Percentiles rank a stretch among this genome's conserved stretches.
Conservation (phyloP, 2,888 invertebrate genomes). For the Protophormia terraenovae region DNA sequence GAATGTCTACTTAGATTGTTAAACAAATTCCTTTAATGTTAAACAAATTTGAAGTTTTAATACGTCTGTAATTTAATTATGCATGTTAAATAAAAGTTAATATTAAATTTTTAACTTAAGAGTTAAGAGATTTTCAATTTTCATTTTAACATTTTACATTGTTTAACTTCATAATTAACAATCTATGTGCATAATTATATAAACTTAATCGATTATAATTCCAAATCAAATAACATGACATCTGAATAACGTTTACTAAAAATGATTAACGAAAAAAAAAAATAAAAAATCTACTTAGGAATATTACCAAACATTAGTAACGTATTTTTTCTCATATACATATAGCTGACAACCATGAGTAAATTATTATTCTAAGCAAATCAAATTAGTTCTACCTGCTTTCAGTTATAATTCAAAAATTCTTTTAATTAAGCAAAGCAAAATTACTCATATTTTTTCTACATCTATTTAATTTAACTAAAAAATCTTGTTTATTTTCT, state of each 20-base stretch:
- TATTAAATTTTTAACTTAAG: too few species aligned
- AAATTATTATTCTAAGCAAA: not conserved
- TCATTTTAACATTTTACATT: too few species aligned
- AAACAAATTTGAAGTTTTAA: too few species aligned
- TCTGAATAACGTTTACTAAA: not conserved
- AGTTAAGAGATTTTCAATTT: too few species aligned
- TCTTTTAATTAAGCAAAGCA: not conserved
- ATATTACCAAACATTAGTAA: not conserved
- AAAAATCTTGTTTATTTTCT: conserved; percentile 26
- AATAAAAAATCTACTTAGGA: too few species aligned
- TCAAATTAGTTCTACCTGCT: conserved; percentile 14
- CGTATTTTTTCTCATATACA: not conserved
- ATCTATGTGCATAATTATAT: not conserved
- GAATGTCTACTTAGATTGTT: too few species aligned
- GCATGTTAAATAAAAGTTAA: too few species aligned
- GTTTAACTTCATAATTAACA: not conserved
- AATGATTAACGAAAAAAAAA: not conserved
- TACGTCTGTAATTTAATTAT: too few species aligned
- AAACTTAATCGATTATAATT: not conserved
- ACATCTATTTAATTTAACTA: too few species aligned
- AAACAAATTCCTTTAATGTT: too few species aligned
- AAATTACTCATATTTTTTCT: not conserved
- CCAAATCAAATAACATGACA: not conserved
- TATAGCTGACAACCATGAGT: conserved; percentile 2
- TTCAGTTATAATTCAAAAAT: not conserved